phyloP scores from a whole-genome alignment of 2,113 vertebrate species.

The Osmerus eperlanus region DNA sequence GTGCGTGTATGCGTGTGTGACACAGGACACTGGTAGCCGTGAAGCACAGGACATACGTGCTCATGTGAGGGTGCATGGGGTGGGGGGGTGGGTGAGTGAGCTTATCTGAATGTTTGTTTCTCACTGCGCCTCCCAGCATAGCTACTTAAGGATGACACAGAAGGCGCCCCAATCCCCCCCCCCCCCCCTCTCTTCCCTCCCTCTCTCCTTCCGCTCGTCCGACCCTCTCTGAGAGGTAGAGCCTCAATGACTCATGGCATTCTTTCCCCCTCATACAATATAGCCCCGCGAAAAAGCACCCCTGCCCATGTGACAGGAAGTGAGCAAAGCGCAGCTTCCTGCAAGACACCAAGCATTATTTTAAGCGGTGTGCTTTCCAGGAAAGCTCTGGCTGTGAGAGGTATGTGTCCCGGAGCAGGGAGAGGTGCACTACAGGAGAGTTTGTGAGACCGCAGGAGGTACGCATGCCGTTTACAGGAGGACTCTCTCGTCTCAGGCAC shows the following conservation, averaged over 20 bases:
- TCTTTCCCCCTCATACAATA: conserved; percentile 6
- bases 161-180: background rate
- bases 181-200: background rate
- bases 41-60: conserved; percentile 20
- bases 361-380: background rate
- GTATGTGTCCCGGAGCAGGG: background rate
- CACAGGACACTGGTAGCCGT: conserved; percentile 5
- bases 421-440: background rate
- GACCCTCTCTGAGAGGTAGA: background rate
- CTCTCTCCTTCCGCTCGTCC: background rate
- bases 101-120: background rate
- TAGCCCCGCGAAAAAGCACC: background rate
- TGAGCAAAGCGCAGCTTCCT: conserved; percentile 3
- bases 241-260: conserved; percentile 11
- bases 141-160: background rate
- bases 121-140: background rate
- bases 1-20: conserved; percentile 14
- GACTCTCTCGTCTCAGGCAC: background rate
- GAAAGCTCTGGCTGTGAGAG: background rate
- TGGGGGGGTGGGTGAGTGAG: conserved; percentile 2
- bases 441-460: background rate
- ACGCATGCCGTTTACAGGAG: background rate
- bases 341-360: background rate
- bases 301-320: conserved; percentile 14
- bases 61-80: background rate